phyloP scores from a whole-genome alignment of 2,888 invertebrate species.

The Parelbella ahira region DNA sequence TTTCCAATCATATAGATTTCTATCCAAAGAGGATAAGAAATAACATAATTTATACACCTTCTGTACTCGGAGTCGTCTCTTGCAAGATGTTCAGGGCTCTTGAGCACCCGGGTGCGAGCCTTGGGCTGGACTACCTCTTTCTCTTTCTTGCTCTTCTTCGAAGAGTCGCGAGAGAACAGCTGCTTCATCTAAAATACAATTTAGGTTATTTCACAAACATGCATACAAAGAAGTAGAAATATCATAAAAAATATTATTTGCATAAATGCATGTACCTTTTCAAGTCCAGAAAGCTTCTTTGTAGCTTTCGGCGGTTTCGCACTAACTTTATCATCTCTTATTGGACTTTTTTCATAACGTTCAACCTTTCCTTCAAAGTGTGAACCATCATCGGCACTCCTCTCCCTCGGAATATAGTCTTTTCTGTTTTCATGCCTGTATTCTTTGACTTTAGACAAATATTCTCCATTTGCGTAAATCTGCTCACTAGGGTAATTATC shows the following conservation, averaged over 20 bases:
- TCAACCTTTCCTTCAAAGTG: constrained; percentile 83
- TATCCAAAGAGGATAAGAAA: no score
- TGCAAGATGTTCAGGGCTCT: constrained; percentile 79
- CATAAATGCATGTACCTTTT: no score
- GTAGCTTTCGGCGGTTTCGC: constrained; percentile 81
- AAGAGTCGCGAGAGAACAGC: constrained; percentile 85
- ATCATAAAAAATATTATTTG: no score
- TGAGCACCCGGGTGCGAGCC: constrained; percentile 74
- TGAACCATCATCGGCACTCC: constrained; percentile 84
- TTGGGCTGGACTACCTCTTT: constrained; percentile 79
- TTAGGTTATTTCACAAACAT: no score
- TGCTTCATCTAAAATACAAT: constrained; percentile 82
- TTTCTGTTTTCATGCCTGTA: constrained; percentile 61
- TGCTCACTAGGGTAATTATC: constrained; percentile 77
- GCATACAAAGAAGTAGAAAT: no score
- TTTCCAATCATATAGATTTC: no score
- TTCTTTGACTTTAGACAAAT: constrained; percentile 59
- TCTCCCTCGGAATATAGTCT: constrained; percentile 63
- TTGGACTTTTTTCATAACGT: constrained; percentile 77
- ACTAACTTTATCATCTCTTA: constrained; percentile 74
- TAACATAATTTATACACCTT: constrained; percentile 43
- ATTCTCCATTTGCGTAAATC: constrained; percentile 68
- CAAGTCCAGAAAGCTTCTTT: constrained; percentile 86
- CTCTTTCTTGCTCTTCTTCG: constrained; percentile 85
- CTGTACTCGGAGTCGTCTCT: constrained; percentile 68